Evolutionary conservation across 1,140 invertebrate genomes (phyloP), one percentile per base, ranked within the genome.

Genomic region (Drosophila oshimai): DNA sequence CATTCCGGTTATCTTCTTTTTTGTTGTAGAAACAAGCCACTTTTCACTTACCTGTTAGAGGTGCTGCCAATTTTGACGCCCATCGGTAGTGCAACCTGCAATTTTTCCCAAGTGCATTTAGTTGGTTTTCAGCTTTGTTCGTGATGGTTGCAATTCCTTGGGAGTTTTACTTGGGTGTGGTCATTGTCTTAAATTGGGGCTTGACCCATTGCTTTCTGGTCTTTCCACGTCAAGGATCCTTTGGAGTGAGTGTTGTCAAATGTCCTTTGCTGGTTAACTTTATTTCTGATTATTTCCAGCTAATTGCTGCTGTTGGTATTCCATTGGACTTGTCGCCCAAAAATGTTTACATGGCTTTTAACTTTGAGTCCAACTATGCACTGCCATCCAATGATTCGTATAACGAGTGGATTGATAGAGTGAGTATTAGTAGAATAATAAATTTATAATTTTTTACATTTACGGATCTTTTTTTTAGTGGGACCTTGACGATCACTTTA

Each of bases 311-410:
- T 0, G 91, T 95, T 26, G 94, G 95, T 0, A 92, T 96, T 28
- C 95, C 95, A 0, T 77, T 96, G 24, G 94, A 95, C 73, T 91
- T 95, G 93, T 70, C 94, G 93, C 72, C 68, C 5, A 60, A 72
- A 61, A 94, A 94, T 71, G 93, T 95, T 6, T 95, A 95, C 58
- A 91, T 95, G 33, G 95, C 95, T 0, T 95, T 95, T 69, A 95
- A 95, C 83, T 95, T 96, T 81, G 95, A 96, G 81, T 94, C 94
- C 0, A 95, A 94, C 87, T 96, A 95, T 91, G 89, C 76, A 29
- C 83, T 95, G 6, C 90, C 90, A 0, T 67, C 80, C 5, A 87
- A 90, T 41, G 72, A 86, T 10, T 78, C 84, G 0, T 80, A 81
- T 13, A 71, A 89, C 31, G 62, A 88, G 20, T 90, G 74, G 73